phyloP scores from a whole-genome alignment of 2,888 invertebrate genomes.

The Hymenopus coronatus region DNA sequence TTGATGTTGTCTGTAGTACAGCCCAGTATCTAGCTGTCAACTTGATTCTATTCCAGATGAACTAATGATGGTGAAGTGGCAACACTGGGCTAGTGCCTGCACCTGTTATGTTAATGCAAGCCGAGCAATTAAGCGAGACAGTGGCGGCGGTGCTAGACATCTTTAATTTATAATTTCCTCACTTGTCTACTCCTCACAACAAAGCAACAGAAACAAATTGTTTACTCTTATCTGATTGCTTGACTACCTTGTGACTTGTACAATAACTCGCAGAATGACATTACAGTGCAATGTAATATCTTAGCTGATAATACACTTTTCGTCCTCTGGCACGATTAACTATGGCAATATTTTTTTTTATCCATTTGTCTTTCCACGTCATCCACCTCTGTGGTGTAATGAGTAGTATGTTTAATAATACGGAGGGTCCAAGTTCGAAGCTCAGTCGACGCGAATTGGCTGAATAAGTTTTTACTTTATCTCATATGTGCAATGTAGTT shows the following conservation, averaged over 20 bases:
- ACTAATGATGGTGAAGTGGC: background rate
- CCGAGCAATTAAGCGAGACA: background rate
- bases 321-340: too few species aligned
- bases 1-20: too few species aligned
- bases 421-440: too few species aligned
- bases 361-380: too few species aligned
- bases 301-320: background rate
- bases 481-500: too few species aligned
- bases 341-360: too few species aligned
- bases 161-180: background rate
- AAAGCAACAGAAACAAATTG: background rate
- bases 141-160: background rate
- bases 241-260: background rate
- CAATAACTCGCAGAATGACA: background rate
- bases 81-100: background rate
- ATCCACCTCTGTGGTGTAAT: too few species aligned
- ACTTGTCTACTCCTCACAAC: background rate
- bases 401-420: too few species aligned
- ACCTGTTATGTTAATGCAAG: background rate
- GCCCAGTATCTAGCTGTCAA: too few species aligned
- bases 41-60: background rate
- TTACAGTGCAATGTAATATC: background rate
- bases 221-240: background rate
- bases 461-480: too few species aligned
- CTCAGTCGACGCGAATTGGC: too few species aligned